A percentile compares a stretch with the other conserved stretches of the same genome.
phyloP scores from a whole-genome alignment of 2,888 invertebrate genomes.

The Pollenia amentaria region DNA sequence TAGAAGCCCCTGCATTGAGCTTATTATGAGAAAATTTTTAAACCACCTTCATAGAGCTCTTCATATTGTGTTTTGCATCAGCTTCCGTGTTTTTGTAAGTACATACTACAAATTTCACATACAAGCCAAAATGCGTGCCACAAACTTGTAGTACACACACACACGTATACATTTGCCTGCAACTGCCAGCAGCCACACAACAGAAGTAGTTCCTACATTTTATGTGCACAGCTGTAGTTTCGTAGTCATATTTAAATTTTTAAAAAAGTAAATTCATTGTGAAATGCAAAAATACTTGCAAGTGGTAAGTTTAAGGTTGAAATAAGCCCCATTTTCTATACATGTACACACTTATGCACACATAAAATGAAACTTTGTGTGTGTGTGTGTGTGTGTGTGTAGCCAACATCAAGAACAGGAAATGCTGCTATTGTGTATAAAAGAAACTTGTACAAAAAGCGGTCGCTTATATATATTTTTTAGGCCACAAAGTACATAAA shows the following conservation, averaged over 20 bases:
- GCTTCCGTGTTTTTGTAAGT: neutral
- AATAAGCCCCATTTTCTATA: neutral
- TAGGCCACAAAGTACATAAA: neutral
- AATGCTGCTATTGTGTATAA: slow-evolving; percentile 11
- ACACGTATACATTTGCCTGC: neutral
- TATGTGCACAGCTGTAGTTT: neutral
- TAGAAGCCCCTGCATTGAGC: no score
- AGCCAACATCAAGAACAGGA: slow-evolving; percentile 47
- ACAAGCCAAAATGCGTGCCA: slow-evolving; percentile 35
- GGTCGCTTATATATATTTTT: slow-evolving; percentile 42
- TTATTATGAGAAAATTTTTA: no score
- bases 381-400: slow-evolving; percentile 4
- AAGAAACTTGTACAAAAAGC: slow-evolving; percentile 31
- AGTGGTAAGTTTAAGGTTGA: slow-evolving; percentile 55
- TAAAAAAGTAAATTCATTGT: slow-evolving; percentile 28
- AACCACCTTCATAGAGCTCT: neutral
- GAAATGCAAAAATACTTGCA: slow-evolving; percentile 17
- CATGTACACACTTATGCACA: neutral
- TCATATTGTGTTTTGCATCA: neutral
- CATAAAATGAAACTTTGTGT: neutral
- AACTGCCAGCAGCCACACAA: neutral
- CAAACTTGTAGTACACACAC: neutral
- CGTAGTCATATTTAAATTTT: neutral
- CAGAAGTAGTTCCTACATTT: neutral
- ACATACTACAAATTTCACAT: neutral